A percentile compares a stretch with the other conserved stretches of the same genome.
These are phyloP conservation scores for Stomorhina lunata DNA, from an alignment of 2,888 invertebrate species.

Conservation along the genomic window DNA sequence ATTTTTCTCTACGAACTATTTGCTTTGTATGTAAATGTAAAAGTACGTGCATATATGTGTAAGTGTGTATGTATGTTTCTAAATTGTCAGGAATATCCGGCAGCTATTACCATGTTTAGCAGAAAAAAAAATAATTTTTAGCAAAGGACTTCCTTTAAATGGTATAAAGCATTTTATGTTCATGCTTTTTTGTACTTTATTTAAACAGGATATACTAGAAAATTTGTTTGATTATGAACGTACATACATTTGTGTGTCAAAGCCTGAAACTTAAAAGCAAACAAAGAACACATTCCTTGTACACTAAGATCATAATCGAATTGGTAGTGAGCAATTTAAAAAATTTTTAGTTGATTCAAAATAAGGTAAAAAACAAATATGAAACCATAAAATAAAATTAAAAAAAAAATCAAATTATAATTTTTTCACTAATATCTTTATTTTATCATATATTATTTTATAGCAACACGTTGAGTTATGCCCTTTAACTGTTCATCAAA, in stretches of 20 bases:
- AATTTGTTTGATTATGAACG: constrained; percentile 25
- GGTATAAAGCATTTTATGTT: not conserved
- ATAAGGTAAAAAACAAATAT: no score
- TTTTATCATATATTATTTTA: no score
- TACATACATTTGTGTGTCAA: not conserved
- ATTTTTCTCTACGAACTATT: constrained; percentile 1
- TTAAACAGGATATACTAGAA: constrained; percentile 52
- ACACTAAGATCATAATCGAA: no score
- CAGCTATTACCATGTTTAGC: constrained; percentile 23
- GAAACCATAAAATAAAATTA: no score
- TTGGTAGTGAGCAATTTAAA: no score
- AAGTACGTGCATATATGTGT: not conserved
- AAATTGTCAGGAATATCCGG: constrained; percentile 57
- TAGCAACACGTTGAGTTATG: no score
- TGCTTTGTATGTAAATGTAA: not conserved
- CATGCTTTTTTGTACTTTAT: not conserved
- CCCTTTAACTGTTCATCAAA: no score
- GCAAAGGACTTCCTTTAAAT: not conserved
- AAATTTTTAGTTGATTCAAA: no score
- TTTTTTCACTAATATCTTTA: no score
- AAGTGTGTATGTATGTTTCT: not conserved
- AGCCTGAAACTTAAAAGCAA: no score
- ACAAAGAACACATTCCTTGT: no score
- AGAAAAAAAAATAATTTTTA: constrained; percentile 9
- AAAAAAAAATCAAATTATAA: no score